Evolutionary conservation across 2,113 vertebrate genomes (phyloP).

Genomic region (Bostrychus sinensis): DNA sequence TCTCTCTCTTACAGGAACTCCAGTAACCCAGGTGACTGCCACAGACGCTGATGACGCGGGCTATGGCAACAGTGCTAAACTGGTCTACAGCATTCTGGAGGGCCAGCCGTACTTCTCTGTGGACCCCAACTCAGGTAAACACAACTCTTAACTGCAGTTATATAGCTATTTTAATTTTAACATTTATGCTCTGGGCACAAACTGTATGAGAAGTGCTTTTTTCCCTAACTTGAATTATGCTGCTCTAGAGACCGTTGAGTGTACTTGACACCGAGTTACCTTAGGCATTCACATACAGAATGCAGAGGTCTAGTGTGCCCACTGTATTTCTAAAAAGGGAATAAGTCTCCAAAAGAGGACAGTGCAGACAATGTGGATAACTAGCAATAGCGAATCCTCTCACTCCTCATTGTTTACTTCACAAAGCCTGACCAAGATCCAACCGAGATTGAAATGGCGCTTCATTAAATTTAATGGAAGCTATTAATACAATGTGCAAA

Average conservation of each 20-base stretch:
- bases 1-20: slow-evolving; percentile 84
- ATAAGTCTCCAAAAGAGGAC: slow-evolving; percentile 16
- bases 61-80: slow-evolving; percentile 95
- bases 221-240: background rate
- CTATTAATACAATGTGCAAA: slow-evolving; percentile 57
- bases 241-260: background rate
- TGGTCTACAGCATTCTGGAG: slow-evolving; percentile 97
- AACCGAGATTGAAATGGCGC: slow-evolving; percentile 48
- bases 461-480: slow-evolving; percentile 65
- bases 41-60: slow-evolving; percentile 96
- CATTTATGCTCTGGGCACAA: background rate
- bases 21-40: slow-evolving; percentile 94
- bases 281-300: background rate
- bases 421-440: slow-evolving; percentile 49
- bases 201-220: background rate
- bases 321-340: background rate
- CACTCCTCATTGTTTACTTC: slow-evolving; percentile 59
- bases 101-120: slow-evolving; percentile 98
- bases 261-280: background rate
- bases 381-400: slow-evolving; percentile 28
- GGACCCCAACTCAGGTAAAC: slow-evolving; percentile 93
- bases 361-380: slow-evolving; percentile 2
- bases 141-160: background rate
- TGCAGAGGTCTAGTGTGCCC: slow-evolving; percentile 4
- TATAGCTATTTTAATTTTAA: background rate